Base-by-base conservation (phyloP, 2,113 vertebrate genomes). In the Jacana jacana region DNA sequence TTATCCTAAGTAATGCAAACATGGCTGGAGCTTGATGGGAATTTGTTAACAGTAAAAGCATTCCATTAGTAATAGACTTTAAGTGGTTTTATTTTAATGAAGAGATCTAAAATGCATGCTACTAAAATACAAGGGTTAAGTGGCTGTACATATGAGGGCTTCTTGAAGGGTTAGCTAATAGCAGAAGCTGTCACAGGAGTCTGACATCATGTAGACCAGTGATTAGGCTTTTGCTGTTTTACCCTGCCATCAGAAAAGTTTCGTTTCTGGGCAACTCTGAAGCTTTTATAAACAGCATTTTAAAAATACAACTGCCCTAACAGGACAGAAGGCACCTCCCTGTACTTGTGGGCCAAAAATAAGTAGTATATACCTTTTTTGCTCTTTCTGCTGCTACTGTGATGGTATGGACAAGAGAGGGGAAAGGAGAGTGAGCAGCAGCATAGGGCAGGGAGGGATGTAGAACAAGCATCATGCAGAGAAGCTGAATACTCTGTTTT, bases 361-460 rank as follows among this genome's bases (percentile, higher is more conserved):
- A 75, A 58, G 30, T 22, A 9, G 4, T 5, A 2, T 33, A 0
- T 27, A 10, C 7, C 5, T 27, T 52, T 76, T 76, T 83, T 87
- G 4, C 22, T 14, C 42, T 81, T 81, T 72, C 17, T 39, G 46
- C 65, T 55, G 58, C n/a, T 82, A 3, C 19, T 57, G 13, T 52
- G 19, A 11, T 18, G 12, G 24, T 6, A 46, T 73, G 31, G n/a
- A 23, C 18, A n/a, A 51, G 42, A 39, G 63, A 31, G 58, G 7
- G 19, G 49, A 77, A 77, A 19, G 37, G 23, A 39, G 40, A 52
- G 31, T 4, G 27, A 90, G 37, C 40, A 89, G 61, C 44, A 78
- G 51, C 0, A 0, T 18, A n/a, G 30, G 35, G n/a, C n/a, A 63
- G 66, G 11, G 23, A 5, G 7, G 18, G 55, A 19, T 2, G 1